Evolutionary conservation across 1,140 invertebrate species (phyloP), one percentile per base, ranked within the genome.

Genomic region (Megalopta genalis): DNA sequence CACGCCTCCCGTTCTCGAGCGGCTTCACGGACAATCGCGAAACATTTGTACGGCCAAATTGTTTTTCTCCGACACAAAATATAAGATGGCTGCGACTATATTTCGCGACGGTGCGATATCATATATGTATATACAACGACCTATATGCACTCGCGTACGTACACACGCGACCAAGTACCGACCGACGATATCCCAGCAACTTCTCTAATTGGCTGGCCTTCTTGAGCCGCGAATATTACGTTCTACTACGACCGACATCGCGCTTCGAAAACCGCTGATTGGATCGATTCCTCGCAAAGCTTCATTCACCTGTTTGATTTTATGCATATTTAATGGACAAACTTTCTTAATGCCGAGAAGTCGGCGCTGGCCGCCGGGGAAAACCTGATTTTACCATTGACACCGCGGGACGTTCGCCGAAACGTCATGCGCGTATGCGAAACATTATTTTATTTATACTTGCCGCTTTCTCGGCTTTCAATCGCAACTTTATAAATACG

Each of bases 31-130:
- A 67, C 85, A 86, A 87, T 85, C 88, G 81, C 90, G 88, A 89
- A 87, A 91, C 91, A 92, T 92, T 92, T 92, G 88, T 90, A 92
- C 88, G 87, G 90, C 87, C 90, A 88, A 90, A 90, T 89, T 93
- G 92, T 93, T 93, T 93, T 93, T 93, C 91, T 93, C 90, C 84
- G 91, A 93, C 91, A 91, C 91, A 93, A 93, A 93, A 93, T 93
- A 93, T 93, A 93, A 93, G 92, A 93, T 93, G 92, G 92, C 92
- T 92, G 91, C 91, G 91, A 87, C 89, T 91, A 91, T 91, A 91
- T 92, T 89, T 88, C 89, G 79, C 90, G 86, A 86, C 87, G 76
- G 83, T 75, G 12, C 42, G 42, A 46, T 46, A 46, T 46, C 42
- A 46, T 46, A 46, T 46, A 46, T 46, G 14, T 46, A 46, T 14